Conservation (phyloP, 2,113 vertebrate genomes). For the Chamaetylas fuelleborni region DNA sequence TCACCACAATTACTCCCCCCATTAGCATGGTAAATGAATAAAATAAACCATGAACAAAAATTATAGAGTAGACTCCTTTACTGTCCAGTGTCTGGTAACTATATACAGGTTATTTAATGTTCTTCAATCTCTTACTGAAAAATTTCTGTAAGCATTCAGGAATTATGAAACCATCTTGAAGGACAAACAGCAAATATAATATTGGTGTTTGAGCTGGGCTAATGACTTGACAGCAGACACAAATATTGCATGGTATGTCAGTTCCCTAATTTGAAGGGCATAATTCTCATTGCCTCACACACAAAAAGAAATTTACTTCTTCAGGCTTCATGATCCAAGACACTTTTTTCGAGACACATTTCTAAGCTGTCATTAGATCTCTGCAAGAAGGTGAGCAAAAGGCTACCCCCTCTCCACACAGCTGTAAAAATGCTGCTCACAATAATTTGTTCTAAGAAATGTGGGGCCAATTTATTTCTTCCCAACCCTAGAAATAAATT, state of each 20-base stretch:
- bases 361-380: neutral
- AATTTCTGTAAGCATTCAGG: neutral
- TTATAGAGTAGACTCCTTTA: neutral
- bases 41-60: neutral
- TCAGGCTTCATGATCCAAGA: neutral
- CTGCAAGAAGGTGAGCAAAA: neutral
- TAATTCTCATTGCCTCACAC: neutral
- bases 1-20: fast-evolving
- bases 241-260: neutral
- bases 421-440: neutral
- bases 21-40: neutral
- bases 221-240: neutral
- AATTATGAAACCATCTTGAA: neutral
- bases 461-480: neutral
- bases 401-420: neutral
- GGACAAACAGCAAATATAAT: neutral
- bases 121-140: neutral
- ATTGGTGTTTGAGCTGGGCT: neutral
- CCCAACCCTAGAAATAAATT: neutral
- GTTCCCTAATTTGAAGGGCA: neutral
- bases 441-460: neutral
- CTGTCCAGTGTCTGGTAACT: neutral
- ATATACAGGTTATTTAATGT: neutral
- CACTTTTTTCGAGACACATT: fast-evolving
- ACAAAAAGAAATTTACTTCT: neutral